These are phyloP conservation scores for Candoia aspera DNA, from an alignment of 2,113 vertebrate species.

Conservation along the genomic window DNA sequence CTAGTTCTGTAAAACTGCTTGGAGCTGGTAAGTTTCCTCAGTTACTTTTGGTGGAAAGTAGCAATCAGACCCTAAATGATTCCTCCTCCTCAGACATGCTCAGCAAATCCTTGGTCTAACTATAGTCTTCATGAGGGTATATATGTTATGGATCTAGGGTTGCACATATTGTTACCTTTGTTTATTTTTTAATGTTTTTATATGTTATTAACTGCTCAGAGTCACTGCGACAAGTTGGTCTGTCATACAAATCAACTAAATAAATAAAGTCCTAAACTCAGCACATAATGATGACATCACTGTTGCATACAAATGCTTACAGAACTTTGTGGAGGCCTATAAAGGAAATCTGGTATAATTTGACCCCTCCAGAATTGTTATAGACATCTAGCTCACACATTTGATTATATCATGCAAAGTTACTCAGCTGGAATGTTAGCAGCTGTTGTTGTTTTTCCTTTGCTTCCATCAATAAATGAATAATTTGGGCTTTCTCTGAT, in stretches of 20 bases:
- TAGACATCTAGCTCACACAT: neutral
- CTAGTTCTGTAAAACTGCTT: neutral
- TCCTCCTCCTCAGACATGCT: neutral
- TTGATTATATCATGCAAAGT: neutral
- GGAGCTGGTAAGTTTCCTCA: neutral
- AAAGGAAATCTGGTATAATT: neutral
- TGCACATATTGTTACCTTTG: no score
- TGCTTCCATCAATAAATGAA: constrained; percentile 10
- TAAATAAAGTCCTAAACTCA: neutral
- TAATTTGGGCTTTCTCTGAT: constrained; percentile 23
- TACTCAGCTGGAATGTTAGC: neutral
- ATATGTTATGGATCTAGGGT: no score
- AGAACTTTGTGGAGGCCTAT: neutral
- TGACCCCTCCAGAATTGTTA: neutral
- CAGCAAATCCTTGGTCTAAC: neutral
- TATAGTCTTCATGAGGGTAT: no score
- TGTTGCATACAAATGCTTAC: neutral
- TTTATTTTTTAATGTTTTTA: no score
- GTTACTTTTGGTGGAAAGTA: neutral
- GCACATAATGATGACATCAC: neutral
- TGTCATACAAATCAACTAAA: neutral
- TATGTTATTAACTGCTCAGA: no score
- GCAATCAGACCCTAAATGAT: neutral
- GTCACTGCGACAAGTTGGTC: no score
- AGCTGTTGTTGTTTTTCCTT: neutral